Base-by-base conservation (phyloP, 2,888 invertebrate species). In the Epirrhoe alternata region DNA sequence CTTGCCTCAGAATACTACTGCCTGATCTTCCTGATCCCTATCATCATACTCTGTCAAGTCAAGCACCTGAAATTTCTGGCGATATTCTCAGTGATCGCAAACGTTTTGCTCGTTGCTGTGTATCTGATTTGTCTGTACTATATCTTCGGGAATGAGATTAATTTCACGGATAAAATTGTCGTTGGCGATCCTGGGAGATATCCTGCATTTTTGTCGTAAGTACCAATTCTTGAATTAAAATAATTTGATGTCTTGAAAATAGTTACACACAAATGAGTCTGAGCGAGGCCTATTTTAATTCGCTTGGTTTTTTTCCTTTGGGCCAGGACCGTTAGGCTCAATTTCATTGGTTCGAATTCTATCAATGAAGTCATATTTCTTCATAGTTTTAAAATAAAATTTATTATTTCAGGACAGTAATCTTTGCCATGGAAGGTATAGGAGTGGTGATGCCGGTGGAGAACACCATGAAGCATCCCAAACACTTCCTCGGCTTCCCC, bases 391-490 rank as follows among this genome's bases (percentile, higher is more conserved):
- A n/a, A 33, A 33, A 24, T 51, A 38, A 35, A 16, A 38, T 6
- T 24, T 4, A 30, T 16, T 10, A n/a, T 55, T 84, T 45, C 81
- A 95, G 99, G 31, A 99, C 98, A 0, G 99, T 98, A 0, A 96
- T 99, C 75, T 99, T 98, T 84, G 98, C 99, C 42, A 99, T 99
- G 95, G 99, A 99, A 92, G 98, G 98, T 50, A 98, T 99, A 69
- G 97, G 97, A 49, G 96, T 96, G 53, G 97, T 99, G 1, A 96
- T 99, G 94, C 99, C 99, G 0, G 95, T 99, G 16, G 98, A 98
- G 86, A 98, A 98, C 83, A 96, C 95, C 0, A 98, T 99, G 98
- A 94, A 94, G 75, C 95, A 95, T 62, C 98, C 98, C 0, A 94
- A 95, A 64, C 95, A 97, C 66, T 97, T 97, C 77, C 95, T 98